Percentiles rank a stretch among this genome's conserved stretches.
Evolutionary conservation across 2,888 invertebrate species (phyloP).

Genomic region (Aricia artaxerxes): DNA sequence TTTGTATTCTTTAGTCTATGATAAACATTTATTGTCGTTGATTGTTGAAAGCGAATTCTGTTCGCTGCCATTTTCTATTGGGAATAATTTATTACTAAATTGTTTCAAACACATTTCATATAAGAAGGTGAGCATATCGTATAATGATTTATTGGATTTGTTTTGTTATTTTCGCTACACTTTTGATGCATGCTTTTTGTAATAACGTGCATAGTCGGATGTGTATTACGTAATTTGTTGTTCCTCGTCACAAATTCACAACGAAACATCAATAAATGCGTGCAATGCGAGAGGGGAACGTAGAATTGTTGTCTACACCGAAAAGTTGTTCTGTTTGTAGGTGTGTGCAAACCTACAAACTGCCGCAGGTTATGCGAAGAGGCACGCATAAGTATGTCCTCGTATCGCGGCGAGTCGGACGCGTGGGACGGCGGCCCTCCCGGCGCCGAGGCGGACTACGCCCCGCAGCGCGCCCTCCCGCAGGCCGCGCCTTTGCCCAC

Average conservation of each 20-base stretch:
- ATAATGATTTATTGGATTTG: conserved; percentile 52
- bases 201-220: conserved; percentile 52
- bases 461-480: conserved; percentile 63
- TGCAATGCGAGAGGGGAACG: conserved; percentile 61
- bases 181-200: conserved; percentile 55
- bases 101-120: conserved; percentile 38
- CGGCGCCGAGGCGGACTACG: conserved; percentile 77
- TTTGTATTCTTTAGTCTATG: too few species aligned
- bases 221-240: conserved; percentile 77
- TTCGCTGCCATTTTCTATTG: conserved; percentile 75
- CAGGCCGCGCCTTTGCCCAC: conserved; percentile 60
- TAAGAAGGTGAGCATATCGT: conserved; percentile 68
- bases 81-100: conserved; percentile 47
- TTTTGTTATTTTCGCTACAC: conserved; percentile 50
- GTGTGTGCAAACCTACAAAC: conserved; percentile 82
- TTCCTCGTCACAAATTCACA: conserved; percentile 64
- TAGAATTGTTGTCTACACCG: conserved; percentile 81
- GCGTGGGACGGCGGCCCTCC: conserved; percentile 79
- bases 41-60: conserved; percentile 57
- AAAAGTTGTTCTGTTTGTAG: conserved; percentile 86
- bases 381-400: conserved; percentile 71
- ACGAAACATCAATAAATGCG: conserved; percentile 60
- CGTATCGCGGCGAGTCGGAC: conserved; percentile 66
- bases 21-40: too few species aligned
- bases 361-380: conserved; percentile 79